Percentiles rank a stretch among this genome's conserved stretches.
These are phyloP conservation scores for Carduelis carduelis DNA, from an alignment of 2,797 vertebrate species.

Conservation along the genomic window DNA sequence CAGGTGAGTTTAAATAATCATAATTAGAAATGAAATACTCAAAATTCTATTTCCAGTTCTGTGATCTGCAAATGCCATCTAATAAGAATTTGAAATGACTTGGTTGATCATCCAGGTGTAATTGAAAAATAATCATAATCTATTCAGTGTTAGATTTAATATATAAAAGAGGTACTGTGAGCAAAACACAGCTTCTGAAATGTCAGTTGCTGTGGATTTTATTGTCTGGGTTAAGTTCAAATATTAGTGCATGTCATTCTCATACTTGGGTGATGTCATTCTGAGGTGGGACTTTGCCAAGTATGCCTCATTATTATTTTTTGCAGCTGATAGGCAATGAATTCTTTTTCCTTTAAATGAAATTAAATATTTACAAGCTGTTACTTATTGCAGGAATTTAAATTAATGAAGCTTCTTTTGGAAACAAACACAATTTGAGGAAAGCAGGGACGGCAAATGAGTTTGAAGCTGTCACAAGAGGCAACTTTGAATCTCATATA, in stretches of 20 bases:
- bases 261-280: not conserved
- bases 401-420: not conserved
- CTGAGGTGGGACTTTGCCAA: not conserved
- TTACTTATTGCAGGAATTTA: slow-evolving; percentile 3
- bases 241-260: not conserved
- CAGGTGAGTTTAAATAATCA: not conserved
- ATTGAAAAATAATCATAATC: slow-evolving; percentile 26
- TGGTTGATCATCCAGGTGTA: not conserved
- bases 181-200: not conserved
- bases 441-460: not conserved
- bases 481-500: not conserved
- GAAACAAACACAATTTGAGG: not conserved
- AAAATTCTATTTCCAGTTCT: slow-evolving; percentile 1
- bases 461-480: not conserved
- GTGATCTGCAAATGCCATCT: not conserved
- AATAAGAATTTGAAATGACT: not conserved
- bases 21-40: not conserved
- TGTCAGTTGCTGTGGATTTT: not conserved
- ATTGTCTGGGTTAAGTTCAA: not conserved
- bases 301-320: not conserved
- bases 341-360: slow-evolving; percentile 12
- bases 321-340: not conserved
- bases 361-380: slow-evolving; percentile 37
- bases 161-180: not conserved
- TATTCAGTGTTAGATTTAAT: slow-evolving; percentile 9